These are phyloP conservation scores for Margaritifera margaritifera DNA, from an alignment of 2,888 invertebrate species.

Conservation along the genomic window DNA sequence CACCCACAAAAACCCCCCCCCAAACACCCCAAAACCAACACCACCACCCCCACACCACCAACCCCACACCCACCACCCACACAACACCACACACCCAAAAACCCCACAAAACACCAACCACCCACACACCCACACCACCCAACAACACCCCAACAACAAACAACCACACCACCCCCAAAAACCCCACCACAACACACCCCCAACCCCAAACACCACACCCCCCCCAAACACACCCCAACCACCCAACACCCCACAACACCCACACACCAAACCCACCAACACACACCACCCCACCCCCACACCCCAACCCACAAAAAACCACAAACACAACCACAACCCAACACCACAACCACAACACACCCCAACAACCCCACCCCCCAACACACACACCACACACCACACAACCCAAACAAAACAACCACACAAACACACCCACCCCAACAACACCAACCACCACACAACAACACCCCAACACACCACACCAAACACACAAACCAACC, in stretches of 20 bases:
- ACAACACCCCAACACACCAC: not conserved
- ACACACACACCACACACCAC: not conserved
- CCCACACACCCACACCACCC: not conserved
- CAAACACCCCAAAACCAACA: not conserved
- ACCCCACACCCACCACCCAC: not conserved
- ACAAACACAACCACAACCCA: not conserved
- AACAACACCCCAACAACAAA: not conserved
- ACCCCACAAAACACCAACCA: not conserved
- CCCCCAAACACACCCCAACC: not conserved
- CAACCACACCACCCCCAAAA: not conserved
- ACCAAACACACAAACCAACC: not conserved
- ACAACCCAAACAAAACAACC: not conserved
- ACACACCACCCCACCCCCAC: not conserved
- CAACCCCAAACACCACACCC: not conserved
- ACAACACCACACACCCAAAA: not conserved
- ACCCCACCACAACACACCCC: not conserved
- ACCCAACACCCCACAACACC: not conserved
- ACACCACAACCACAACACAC: not conserved
- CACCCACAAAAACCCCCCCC: not conserved
- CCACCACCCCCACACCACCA: not conserved
- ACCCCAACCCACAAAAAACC: not conserved
- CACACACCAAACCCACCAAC: not conserved
- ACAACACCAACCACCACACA: not conserved
- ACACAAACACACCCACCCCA: not conserved
- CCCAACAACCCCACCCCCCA: not conserved